A percentile compares a stretch with the other conserved stretches of the same genome.
phyloP scores from a whole-genome alignment of 1,140 invertebrate genomes.

The Cherax quadricarinatus region DNA sequence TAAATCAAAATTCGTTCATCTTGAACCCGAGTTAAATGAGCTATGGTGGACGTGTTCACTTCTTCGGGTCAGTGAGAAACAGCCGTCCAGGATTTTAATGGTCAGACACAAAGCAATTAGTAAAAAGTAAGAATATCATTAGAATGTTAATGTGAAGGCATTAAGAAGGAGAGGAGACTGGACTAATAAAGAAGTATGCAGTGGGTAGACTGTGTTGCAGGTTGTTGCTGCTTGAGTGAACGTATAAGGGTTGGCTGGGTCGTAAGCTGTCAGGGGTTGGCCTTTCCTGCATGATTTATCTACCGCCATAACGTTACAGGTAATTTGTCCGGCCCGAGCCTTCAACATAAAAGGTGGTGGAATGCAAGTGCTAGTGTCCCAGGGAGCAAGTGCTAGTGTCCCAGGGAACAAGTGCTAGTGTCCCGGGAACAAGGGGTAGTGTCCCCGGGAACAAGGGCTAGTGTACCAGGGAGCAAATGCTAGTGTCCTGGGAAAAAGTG shows the following conservation, averaged over 20 bases:
- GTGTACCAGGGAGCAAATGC: neutral
- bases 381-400: no score
- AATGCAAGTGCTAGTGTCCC: slow-evolving; percentile 32
- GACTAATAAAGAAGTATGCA: slow-evolving; percentile 29
- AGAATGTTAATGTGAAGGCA: neutral
- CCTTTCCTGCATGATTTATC: slow-evolving; percentile 49
- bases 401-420: no score
- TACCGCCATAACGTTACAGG: slow-evolving; percentile 33
- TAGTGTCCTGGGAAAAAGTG: neutral
- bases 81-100: no score
- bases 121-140: slow-evolving; percentile 7
- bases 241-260: slow-evolving; percentile 19
- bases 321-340: slow-evolving; percentile 52
- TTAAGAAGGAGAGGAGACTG: neutral
- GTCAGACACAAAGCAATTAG: neutral
- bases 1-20: no score
- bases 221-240: neutral
- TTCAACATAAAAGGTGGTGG: slow-evolving; percentile 26
- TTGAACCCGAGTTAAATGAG: no score
- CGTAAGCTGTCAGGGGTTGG: slow-evolving; percentile 53
- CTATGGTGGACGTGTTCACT: no score
- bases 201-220: neutral
- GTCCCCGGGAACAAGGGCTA: no score
- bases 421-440: no score
- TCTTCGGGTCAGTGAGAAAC: no score